A percentile compares a stretch with the other conserved stretches of the same genome.
Conservation (phyloP, 2,797 vertebrate genomes). For the Cichlasoma orientale region DNA sequence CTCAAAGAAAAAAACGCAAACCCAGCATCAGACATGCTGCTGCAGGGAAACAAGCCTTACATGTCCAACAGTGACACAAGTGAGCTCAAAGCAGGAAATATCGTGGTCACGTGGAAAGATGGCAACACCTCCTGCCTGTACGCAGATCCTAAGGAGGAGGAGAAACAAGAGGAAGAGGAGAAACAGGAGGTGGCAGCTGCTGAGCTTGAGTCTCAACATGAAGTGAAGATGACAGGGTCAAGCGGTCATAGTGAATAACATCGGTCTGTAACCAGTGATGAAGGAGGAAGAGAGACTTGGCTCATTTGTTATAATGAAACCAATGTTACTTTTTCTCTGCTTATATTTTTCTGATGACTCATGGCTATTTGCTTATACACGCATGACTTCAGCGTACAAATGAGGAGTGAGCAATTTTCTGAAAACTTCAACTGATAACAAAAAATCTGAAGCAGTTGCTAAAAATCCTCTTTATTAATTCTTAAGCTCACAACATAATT, state of each 20-base stretch:
- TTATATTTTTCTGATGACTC: not conserved
- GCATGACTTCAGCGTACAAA: too few relatives aligned
- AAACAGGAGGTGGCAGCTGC: not conserved
- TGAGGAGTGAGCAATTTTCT: not conserved
- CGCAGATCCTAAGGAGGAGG: conserved; percentile 31
- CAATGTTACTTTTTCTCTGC: not conserved
- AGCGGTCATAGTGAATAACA: not conserved
- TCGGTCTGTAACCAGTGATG: not conserved
- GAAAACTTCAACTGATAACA: not conserved
- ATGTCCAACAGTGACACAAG: conserved; percentile 27
- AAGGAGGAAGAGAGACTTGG: too few relatives aligned
- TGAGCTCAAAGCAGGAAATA: conserved; percentile 62
- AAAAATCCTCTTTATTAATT: not conserved
- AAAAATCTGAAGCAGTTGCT: not conserved
- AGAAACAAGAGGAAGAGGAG: conserved; percentile 23
- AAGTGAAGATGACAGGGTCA: not conserved
- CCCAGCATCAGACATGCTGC: not conserved
- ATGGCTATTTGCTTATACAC: not conserved
- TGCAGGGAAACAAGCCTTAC: not conserved
- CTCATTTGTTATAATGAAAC: too few relatives aligned
- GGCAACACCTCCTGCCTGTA: conserved; percentile 78
- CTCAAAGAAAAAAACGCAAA: conserved; percentile 4
- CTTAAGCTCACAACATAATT: not conserved
- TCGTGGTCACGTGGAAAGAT: conserved; percentile 82
- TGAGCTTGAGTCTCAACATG: not conserved